phyloP scores from a whole-genome alignment of 1,140 invertebrate species.

The Colletes gigas region DNA sequence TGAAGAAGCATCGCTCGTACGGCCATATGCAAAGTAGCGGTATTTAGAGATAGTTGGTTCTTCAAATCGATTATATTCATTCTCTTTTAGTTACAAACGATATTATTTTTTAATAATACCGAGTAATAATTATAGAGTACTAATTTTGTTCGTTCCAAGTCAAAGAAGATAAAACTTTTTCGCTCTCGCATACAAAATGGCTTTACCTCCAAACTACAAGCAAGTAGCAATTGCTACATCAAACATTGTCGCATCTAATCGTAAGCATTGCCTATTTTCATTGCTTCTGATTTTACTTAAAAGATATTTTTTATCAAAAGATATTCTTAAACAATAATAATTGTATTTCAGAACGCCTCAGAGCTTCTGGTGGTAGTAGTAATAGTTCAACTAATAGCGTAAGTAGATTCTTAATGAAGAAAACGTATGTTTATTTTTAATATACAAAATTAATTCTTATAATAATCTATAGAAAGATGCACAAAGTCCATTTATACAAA shows the following conservation, averaged over 20 bases:
- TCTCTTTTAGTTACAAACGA: neutral
- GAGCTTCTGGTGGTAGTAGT: constrained; percentile 82
- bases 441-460: constrained; percentile 22
- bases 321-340: constrained; percentile 21
- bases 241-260: constrained; percentile 73
- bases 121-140: neutral
- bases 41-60: neutral
- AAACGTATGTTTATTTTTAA: constrained; percentile 15
- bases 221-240: constrained; percentile 86
- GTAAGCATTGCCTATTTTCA: constrained; percentile 74
- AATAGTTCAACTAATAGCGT: constrained; percentile 78
- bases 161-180: neutral
- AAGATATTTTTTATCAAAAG: constrained; percentile 22
- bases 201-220: constrained; percentile 88
- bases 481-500: constrained; percentile 91
- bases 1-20: neutral
- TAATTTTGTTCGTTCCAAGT: neutral
- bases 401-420: constrained; percentile 64
- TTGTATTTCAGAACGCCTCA: constrained; percentile 81
- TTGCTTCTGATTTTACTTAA: constrained; percentile 64
- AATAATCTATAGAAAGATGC: constrained; percentile 83
- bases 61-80: neutral
- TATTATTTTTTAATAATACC: neutral
- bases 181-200: constrained; percentile 79
- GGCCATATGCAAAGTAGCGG: neutral